Conservation (phyloP, 2,888 invertebrate species). For the Drosophila seclusa region DNA sequence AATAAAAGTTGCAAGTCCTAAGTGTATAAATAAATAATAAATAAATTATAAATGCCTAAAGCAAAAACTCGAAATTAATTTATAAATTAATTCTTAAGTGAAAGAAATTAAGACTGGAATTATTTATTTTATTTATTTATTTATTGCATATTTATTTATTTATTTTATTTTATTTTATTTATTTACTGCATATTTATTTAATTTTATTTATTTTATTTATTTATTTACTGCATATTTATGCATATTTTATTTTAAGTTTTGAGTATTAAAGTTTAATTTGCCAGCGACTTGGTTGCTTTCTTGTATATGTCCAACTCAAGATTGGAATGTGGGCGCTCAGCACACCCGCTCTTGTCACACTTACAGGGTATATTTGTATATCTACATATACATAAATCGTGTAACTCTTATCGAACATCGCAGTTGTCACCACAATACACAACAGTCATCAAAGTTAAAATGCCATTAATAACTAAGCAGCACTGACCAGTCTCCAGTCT, state of each 20-base stretch:
- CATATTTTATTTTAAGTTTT: not conserved
- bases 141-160: too few relatives aligned
- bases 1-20: not conserved
- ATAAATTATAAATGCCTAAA: too few relatives aligned
- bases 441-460: slow-evolving; percentile 72
- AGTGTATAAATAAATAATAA: not conserved
- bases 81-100: too few relatives aligned
- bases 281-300: too few relatives aligned
- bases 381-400: not conserved
- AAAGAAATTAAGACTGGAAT: too few relatives aligned
- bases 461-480: slow-evolving; percentile 71
- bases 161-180: too few relatives aligned
- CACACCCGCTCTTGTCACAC: not conserved
- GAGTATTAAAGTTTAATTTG: not conserved
- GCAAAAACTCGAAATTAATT: too few relatives aligned
- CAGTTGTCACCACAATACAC: slow-evolving; percentile 46
- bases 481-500: slow-evolving; percentile 23
- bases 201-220: too few relatives aligned
- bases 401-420: slow-evolving; percentile 36
- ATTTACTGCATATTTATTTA: too few relatives aligned
- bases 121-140: too few relatives aligned
- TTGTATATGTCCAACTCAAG: too few relatives aligned
- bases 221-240: too few relatives aligned
- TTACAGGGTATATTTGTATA: slow-evolving; percentile 15
- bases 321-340: not conserved